A percentile compares a stretch with the other conserved stretches of the same genome.
Evolutionary conservation across 2,888 invertebrate species (phyloP).

Genomic region (Brachyptera putata): DNA sequence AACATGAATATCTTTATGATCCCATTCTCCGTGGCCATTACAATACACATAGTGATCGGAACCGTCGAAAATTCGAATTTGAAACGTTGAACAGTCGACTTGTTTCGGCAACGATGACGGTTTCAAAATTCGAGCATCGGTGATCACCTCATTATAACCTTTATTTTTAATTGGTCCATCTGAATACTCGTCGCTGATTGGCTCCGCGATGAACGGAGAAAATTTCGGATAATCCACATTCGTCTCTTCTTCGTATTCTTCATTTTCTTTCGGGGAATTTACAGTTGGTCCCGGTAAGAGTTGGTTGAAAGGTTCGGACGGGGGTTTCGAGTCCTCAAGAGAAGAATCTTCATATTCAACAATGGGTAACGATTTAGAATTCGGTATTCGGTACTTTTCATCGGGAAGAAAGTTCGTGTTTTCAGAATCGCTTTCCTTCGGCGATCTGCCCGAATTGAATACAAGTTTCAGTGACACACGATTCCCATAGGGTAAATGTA

Average conservation of each 20-base stretch:
- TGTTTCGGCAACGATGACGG: constrained; percentile 12
- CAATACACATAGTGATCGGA: constrained; percentile 43
- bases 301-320: neutral
- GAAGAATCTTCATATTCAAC: neutral
- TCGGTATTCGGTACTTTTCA: neutral
- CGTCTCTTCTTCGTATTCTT: neutral
- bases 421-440: neutral
- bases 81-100: constrained; percentile 37
- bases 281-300: neutral
- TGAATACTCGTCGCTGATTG: constrained; percentile 14
- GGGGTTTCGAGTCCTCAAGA: neutral
- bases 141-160: constrained; percentile 16
- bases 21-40: constrained; percentile 40
- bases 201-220: constrained; percentile 3
- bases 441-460: neutral
- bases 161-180: neutral
- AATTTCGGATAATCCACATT: neutral
- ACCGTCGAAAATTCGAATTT: neutral
- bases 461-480: constrained; percentile 56
- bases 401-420: neutral
- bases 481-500: constrained; percentile 67
- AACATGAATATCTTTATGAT: constrained; percentile 34
- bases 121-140: neutral
- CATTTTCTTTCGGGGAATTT: neutral
- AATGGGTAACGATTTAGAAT: neutral